Evolutionary conservation across 1,140 invertebrate genomes (phyloP).

Genomic region (Pemphigus obesinymphae): DNA sequence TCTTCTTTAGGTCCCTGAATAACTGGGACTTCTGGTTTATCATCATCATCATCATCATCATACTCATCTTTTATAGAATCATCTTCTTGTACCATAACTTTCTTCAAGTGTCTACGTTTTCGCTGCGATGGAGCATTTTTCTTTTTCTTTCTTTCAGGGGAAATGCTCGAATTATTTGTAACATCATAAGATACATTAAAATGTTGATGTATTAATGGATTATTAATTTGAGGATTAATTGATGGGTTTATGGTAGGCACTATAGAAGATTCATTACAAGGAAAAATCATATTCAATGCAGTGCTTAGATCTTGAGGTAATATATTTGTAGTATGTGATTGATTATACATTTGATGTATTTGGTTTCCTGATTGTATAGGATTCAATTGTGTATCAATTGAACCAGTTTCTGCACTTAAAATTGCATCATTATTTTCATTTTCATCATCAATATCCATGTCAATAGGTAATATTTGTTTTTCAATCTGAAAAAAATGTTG

Average conservation of each 20-base stretch:
- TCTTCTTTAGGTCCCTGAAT: constrained; percentile 27
- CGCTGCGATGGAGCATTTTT: constrained; percentile 47
- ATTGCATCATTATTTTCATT: constrained; percentile 39
- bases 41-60: constrained; percentile 41
- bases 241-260: constrained; percentile 10
- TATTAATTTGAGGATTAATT: constrained; percentile 8
- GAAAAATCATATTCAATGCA: constrained; percentile 67
- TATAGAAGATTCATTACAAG: constrained; percentile 45
- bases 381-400: background rate
- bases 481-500: constrained; percentile 3
- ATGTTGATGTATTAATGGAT: constrained; percentile 9
- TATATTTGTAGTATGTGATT: constrained; percentile 43
- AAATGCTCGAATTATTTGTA: background rate
- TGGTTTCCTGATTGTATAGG: background rate
- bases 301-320: constrained; percentile 64
- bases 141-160: constrained; percentile 33
- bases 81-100: constrained; percentile 41
- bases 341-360: constrained; percentile 14
- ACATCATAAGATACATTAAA: background rate
- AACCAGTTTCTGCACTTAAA: background rate
- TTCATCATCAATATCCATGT: constrained; percentile 55
- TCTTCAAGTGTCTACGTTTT: constrained; percentile 45
- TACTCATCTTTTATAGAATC: background rate
- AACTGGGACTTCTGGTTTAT: background rate
- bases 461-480: constrained; percentile 46